Conservation (phyloP, 2,797 vertebrate species). For the Catostomus latipinnis region DNA sequence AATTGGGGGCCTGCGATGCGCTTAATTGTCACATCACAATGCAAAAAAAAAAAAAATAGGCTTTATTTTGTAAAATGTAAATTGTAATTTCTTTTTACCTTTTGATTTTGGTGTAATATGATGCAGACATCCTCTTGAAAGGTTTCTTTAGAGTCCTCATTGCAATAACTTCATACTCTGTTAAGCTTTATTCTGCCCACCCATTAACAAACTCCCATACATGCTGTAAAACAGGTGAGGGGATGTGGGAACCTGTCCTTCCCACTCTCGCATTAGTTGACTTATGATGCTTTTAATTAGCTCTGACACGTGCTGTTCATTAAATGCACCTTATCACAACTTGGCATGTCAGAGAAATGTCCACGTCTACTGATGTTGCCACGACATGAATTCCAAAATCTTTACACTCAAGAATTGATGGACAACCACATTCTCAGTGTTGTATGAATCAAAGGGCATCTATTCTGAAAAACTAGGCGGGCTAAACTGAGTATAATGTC, state of each 20-base stretch:
- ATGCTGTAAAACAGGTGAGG: constrained; percentile 45
- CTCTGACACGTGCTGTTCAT: constrained; percentile 76
- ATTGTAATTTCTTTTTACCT: too few species aligned
- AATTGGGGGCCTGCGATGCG: too few species aligned
- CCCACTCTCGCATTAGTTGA: constrained; percentile 67
- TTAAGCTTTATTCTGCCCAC: constrained; percentile 1
- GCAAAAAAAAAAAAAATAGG: too few species aligned
- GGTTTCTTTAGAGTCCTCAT: background rate
- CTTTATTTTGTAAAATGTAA: too few species aligned
- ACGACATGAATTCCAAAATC: constrained; percentile 35
- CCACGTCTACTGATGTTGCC: constrained; percentile 67
- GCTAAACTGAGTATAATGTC: too few species aligned
- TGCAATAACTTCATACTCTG: constrained; percentile 1
- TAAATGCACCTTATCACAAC: constrained; percentile 81
- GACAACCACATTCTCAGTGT: too few species aligned
- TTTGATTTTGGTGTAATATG: background rate
- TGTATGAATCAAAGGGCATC: too few species aligned
- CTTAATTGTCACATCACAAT: too few species aligned
- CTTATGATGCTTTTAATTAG: constrained; percentile 80
- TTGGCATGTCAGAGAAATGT: constrained; percentile 73
- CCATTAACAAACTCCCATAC: constrained; percentile 11
- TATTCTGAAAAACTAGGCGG: too few species aligned
- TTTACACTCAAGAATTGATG: too few species aligned
- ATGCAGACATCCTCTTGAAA: background rate
- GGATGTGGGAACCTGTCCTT: constrained; percentile 52